These are phyloP conservation scores for Amphilophus citrinellus DNA, from an alignment of 2,113 vertebrate species.

Conservation along the genomic window DNA sequence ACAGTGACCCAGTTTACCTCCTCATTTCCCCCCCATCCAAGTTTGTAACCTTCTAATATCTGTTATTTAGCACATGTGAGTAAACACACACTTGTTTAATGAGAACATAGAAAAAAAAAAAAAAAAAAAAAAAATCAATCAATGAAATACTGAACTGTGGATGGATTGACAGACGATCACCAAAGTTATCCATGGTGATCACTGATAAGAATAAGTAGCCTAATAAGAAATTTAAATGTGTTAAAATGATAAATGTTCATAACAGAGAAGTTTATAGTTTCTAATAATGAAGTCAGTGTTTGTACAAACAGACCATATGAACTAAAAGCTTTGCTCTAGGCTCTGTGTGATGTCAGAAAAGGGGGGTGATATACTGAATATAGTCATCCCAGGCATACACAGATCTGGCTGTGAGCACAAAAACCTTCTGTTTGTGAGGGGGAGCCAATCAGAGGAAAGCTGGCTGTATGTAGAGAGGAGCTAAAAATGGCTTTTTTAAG, in stretches of 20 bases:
- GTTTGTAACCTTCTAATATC: not conserved
- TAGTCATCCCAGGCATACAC: not conserved
- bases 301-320: no score
- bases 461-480: not conserved
- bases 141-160: not conserved
- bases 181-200: not conserved
- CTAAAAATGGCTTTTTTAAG: not conserved
- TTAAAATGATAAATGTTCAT: not conserved
- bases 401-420: not conserved
- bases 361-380: no score
- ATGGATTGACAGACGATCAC: not conserved
- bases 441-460: not conserved
- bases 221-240: not conserved
- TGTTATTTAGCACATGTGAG: not conserved
- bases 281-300: not conserved
- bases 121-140: not conserved
- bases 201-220: not conserved
- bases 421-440: not conserved
- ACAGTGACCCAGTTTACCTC: not conserved
- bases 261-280: not conserved
- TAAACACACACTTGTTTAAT: not conserved
- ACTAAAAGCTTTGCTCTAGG: no score
- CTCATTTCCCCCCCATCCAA: not conserved
- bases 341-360: not conserved
- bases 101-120: not conserved